Evolutionary conservation across 2,113 vertebrate genomes (phyloP), one percentile per base, ranked within the genome.

Genomic region (Chaetorhynchus papuensis): DNA sequence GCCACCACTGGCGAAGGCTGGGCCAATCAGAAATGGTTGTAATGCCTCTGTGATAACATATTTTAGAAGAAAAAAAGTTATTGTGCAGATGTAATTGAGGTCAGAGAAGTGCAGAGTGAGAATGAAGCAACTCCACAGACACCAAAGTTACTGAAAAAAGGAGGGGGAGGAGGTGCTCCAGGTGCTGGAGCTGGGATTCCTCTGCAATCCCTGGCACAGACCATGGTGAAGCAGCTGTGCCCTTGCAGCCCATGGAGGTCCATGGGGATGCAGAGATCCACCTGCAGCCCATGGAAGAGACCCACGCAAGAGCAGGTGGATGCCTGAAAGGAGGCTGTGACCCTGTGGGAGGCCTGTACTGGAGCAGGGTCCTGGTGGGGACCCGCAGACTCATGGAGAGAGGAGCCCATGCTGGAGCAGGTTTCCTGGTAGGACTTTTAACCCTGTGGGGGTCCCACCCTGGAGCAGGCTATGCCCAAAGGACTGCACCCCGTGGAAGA

Each of bases 251-350:
- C 20, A 3, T 30, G 70, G 30, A 49, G 15, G 8, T 42, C 26
- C 60, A 13, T 31, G 26, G 35, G 31, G 35, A 24, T 47, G 30
- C 50, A 30, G 19, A 75, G n/a, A 15, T 49, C 42, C 3, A 15
- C 5, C 23, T 10, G 10, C 4, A n/a, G 23, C 24, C n/a, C 42
- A 11, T 49, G 24, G 50, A 56, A 15, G n/a, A 20, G n/a, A 23
- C 60, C 50, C 35, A n/a, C 0, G 0, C 30, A 0, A 0, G 49
- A 30, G 33, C 23, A 39, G 5, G 1, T 4, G 23, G 49, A n/a
- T 47, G n/a, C 15, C 28, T n/a, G n/a, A 26, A 24, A 74, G n/a
- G n/a, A 54, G 28, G 15, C 19, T 65, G 42, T 56, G 60, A n/a
- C 9, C 12, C 41, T 0, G 2, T 23, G 35, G 82, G 24, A 49